Base-by-base conservation (phyloP, 1,140 invertebrate genomes). In the Lordiphosa stackelbergi region DNA sequence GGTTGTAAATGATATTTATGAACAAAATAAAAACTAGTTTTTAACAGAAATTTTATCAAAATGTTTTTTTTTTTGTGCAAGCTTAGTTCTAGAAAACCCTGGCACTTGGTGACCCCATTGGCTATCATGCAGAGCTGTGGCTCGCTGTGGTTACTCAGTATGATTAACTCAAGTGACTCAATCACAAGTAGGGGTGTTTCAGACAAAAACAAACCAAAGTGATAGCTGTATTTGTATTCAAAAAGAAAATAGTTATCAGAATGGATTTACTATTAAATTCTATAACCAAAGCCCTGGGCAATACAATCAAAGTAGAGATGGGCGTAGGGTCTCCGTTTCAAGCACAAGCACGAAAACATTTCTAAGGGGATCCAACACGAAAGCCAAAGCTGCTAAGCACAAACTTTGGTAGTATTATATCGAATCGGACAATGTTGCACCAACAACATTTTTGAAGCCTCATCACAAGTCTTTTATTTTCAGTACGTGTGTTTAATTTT, bases 21-120 rank as follows among this genome's bases (percentile, higher is more conserved):
- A 54, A 58, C 64, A 58, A 66, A 66, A 66, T 66, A 31, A 66
- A 36, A 56, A 52, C 46, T 64, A n/a, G n/a, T 74, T 70, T 51
- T 60, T 37, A 57, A 28, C 12, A 31, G 24, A 13, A 0, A 5
- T 37, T 40, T 45, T 56, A 34, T 38, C 34, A 12, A 16, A 16
- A 1, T 16, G 16, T 16, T 16, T 16, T 16, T 13, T 10, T 35
- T 36, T 51, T 13, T 40, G n/a, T 12, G 16, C 4, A 22, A 19
- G 28, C 16, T n/a, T 5, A 22, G 13, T 35, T 7, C 6, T 16
- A 19, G 36, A 64, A 65, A 47, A 41, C 36, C 36, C 31, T 28
- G 24, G 6, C 45, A 45, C 63, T 66, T 45, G 2, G 19, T n/a
- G 47, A 24, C 7, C 35, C 7, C 38, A 59, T 53, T 63, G 46